Conservation (phyloP, 2,113 vertebrate species). For the Phrynosoma platyrhinos region DNA sequence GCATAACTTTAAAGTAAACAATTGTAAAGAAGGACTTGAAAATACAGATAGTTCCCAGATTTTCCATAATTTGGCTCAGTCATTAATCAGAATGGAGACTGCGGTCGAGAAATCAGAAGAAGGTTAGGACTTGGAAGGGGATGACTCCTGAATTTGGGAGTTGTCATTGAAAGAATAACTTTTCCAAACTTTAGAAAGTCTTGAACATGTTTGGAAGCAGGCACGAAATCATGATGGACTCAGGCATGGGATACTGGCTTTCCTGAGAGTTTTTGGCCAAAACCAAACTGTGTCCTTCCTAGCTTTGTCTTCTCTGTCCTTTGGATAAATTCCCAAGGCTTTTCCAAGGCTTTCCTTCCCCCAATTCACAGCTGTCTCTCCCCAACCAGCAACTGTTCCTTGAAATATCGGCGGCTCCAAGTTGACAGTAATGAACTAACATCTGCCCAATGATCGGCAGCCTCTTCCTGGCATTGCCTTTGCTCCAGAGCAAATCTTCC, state of each 20-base stretch:
- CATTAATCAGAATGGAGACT: no score
- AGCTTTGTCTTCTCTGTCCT: slow-evolving; percentile 9
- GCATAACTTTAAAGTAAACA: no score
- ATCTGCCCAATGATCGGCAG: slow-evolving; percentile 73
- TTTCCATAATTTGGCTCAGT: no score
- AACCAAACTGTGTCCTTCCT: background rate
- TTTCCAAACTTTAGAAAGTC: no score
- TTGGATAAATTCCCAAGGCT: slow-evolving; percentile 61
- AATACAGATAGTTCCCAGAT: no score
- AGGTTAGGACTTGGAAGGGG: no score
- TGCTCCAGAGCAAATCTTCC: slow-evolving; percentile 70
- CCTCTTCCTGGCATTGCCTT: slow-evolving; percentile 68
- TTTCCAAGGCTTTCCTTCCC: slow-evolving; percentile 66
- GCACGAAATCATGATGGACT: background rate
- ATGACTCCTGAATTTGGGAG: no score
- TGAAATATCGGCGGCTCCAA: slow-evolving; percentile 73
- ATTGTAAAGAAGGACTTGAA: no score
- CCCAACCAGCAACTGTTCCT: slow-evolving; percentile 78
- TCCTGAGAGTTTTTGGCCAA: background rate
- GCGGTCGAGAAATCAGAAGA: no score
- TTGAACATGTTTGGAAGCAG: no score
- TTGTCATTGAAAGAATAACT: no score
- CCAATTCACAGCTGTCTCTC: slow-evolving; percentile 77
- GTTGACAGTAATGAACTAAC: slow-evolving; percentile 76
- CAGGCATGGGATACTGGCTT: background rate